Evolutionary conservation across 1,140 invertebrate species (phyloP).

Genomic region (Meteorus sp.): DNA sequence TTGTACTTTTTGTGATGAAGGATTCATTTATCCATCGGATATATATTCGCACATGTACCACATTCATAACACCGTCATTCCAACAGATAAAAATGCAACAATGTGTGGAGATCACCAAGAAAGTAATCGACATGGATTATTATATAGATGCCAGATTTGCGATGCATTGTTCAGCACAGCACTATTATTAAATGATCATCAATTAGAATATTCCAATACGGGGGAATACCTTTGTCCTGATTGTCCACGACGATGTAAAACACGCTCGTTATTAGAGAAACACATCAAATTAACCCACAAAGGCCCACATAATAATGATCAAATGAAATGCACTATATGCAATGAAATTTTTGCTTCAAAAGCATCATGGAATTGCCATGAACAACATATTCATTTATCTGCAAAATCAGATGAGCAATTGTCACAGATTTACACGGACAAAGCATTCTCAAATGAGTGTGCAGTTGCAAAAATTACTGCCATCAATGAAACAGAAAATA

Average conservation of each 20-base stretch:
- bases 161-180: neutral
- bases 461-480: neutral
- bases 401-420: too few relatives aligned
- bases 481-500: neutral
- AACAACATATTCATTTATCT: too few relatives aligned
- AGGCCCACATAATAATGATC: neutral
- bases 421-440: neutral
- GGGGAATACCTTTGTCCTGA: neutral
- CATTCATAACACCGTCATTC: constrained; percentile 6
- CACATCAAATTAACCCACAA: neutral
- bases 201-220: neutral
- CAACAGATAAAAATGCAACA: neutral
- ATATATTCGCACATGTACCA: constrained; percentile 21
- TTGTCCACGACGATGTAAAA: neutral
- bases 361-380: too few relatives aligned
- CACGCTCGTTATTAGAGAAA: neutral
- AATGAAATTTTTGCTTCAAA: too few relatives aligned
- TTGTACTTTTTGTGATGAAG: constrained; percentile 20
- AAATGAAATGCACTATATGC: constrained; percentile 13
- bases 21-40: constrained; percentile 20
- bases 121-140: neutral
- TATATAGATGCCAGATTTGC: neutral
- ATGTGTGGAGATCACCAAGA: neutral
- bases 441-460: too few relatives aligned
- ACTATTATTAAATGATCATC: neutral